Percentiles rank a stretch among this genome's conserved stretches.
These are phyloP conservation scores for Drosophila heteroneura DNA, from an alignment of 2,888 invertebrate genomes.

Conservation along the genomic window DNA sequence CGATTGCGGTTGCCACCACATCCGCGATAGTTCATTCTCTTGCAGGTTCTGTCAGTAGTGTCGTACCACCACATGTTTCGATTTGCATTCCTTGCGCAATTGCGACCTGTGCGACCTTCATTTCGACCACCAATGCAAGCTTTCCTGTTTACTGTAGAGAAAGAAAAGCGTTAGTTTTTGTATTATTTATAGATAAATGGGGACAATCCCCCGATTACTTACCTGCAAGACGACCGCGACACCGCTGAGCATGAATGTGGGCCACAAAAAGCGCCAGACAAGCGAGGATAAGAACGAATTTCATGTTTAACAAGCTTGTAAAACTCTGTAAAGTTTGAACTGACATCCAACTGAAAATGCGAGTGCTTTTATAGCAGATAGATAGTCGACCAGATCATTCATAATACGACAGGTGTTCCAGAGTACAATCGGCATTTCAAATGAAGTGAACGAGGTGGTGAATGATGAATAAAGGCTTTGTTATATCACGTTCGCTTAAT, in stretches of 20 bases:
- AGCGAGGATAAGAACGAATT: constrained; percentile 38
- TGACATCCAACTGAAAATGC: constrained; percentile 10
- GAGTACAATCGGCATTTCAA: not conserved
- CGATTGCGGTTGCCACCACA: constrained; percentile 32
- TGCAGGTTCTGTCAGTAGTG: not conserved
- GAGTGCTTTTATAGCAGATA: constrained; percentile 11
- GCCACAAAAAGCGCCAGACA: constrained; percentile 36
- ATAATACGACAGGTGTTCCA: not conserved
- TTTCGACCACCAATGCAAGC: not conserved
- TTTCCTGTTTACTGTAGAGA: not conserved
- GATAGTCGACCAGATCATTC: not conserved
- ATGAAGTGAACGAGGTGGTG: not conserved
- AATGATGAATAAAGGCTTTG: not conserved
- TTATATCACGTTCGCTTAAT: not conserved
- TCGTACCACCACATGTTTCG: constrained; percentile 39
- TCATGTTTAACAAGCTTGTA: constrained; percentile 28
- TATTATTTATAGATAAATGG: rapidly evolving
- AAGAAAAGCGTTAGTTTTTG: not conserved
- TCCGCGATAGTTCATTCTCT: constrained; percentile 5
- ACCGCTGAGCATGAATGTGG: constrained; percentile 18
- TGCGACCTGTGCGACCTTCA: rapidly evolving
- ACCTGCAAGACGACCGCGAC: not conserved
- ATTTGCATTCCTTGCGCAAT: not conserved
- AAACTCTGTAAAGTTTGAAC: constrained; percentile 14
- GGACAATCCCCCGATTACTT: not conserved